Percentiles rank a stretch among this genome's conserved stretches.
phyloP scores from a whole-genome alignment of 2,888 invertebrate genomes.

The Tyria jacobaeae region DNA sequence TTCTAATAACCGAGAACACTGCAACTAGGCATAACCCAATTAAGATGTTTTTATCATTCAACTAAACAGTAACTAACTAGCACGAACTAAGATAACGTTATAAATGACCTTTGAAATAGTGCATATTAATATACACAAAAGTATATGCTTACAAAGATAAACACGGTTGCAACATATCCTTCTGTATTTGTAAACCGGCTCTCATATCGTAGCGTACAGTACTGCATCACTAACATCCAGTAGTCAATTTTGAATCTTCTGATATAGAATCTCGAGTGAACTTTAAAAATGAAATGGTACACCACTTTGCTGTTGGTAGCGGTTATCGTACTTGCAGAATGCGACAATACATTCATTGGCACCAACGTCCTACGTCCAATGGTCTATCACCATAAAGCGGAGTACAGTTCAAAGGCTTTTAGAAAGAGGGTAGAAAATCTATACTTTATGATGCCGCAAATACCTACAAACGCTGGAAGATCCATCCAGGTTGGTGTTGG shows the following conservation, averaged over 20 bases:
- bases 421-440: slow-evolving; percentile 67
- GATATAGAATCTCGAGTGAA: neutral
- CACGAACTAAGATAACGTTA: neutral
- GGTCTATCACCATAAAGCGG: slow-evolving; percentile 54
- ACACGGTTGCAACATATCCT: neutral
- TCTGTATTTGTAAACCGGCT: neutral
- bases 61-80: too few relatives aligned
- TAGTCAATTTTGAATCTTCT: neutral
- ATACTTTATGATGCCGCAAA: slow-evolving; percentile 53
- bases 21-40: neutral
- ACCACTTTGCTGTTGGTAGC: slow-evolving; percentile 48
- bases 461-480: slow-evolving; percentile 40
- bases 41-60: neutral
- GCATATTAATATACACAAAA: neutral
- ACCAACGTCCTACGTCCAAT: slow-evolving; percentile 60
- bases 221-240: neutral
- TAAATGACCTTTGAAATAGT: neutral
- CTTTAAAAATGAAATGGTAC: slow-evolving; percentile 53
- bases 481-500: slow-evolving; percentile 63
- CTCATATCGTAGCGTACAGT: neutral
- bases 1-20: too few relatives aligned
- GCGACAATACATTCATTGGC: slow-evolving; percentile 68
- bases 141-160: neutral
- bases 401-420: slow-evolving; percentile 55
- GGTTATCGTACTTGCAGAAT: slow-evolving; percentile 56